Evolutionary conservation across 1,140 invertebrate species (phyloP).

Genomic region (Brachionus manjavacas): DNA sequence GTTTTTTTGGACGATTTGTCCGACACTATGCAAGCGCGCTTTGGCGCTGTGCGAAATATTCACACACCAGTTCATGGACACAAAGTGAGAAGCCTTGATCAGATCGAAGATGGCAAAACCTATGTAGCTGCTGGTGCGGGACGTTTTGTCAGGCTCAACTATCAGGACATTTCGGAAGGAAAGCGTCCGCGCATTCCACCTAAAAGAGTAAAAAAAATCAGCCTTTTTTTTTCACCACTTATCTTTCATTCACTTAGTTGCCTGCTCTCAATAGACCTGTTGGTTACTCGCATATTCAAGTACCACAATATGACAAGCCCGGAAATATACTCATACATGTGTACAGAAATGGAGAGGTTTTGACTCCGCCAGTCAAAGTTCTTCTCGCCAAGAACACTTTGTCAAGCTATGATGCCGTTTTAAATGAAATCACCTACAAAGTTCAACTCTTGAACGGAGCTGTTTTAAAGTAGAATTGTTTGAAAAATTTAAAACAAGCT

Average conservation of each 20-base stretch:
- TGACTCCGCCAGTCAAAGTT: constrained; percentile 30
- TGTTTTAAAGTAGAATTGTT: constrained; percentile 34
- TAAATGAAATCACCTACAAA: constrained; percentile 37
- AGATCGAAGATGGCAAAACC: constrained; percentile 38
- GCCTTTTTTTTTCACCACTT: not conserved
- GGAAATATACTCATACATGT: constrained; percentile 28
- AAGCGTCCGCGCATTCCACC: not conserved
- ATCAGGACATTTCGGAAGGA: constrained; percentile 39
- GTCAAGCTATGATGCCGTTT: constrained; percentile 31
- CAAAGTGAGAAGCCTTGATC: not conserved
- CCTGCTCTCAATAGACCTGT: not conserved
- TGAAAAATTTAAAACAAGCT: not conserved
- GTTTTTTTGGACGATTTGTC: constrained; percentile 42
- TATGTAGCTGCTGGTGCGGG: constrained; percentile 37
- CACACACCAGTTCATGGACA: constrained; percentile 36
- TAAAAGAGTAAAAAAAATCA: not conserved
- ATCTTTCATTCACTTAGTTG: not conserved
- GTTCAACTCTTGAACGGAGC: constrained; percentile 27
- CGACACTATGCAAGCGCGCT: constrained; percentile 22
- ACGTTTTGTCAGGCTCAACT: constrained; percentile 21
- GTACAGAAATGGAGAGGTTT: constrained; percentile 36
- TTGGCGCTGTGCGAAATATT: constrained; percentile 36
- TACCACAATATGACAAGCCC: constrained; percentile 37
- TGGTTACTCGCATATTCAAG: not conserved
- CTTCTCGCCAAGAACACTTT: not conserved